Percentiles rank a stretch among this genome's conserved stretches.
phyloP scores from a whole-genome alignment of 2,888 invertebrate species.

The Coelinius sp. region DNA sequence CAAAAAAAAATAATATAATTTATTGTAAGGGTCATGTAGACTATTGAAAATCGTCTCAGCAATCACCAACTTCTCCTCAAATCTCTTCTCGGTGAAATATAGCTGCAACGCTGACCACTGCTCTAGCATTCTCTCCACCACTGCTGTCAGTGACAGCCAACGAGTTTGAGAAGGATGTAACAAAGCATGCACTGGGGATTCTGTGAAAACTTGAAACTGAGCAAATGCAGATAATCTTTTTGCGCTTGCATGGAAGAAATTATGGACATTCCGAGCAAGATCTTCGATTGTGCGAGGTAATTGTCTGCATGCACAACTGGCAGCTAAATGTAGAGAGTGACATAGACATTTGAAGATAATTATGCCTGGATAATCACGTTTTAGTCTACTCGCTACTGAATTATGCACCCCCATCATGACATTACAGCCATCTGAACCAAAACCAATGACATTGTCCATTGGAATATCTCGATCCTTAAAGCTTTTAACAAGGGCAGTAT shows the following conservation, averaged over 20 bases:
- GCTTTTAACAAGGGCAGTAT: background rate
- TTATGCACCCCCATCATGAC: background rate
- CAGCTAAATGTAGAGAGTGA: slow-evolving; percentile 58
- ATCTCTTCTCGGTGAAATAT: slow-evolving; percentile 27
- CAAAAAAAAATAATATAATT: slow-evolving; percentile 40
- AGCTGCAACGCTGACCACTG: slow-evolving; percentile 33
- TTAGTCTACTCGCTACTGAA: background rate
- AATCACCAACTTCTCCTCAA: slow-evolving; percentile 30
- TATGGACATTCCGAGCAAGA: slow-evolving; percentile 54
- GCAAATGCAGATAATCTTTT: slow-evolving; percentile 51
- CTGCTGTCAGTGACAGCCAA: slow-evolving; percentile 56
- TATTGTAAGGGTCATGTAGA: slow-evolving; percentile 37
- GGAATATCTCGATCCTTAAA: background rate
- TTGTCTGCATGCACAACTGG: slow-evolving; percentile 54
- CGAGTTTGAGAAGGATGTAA: slow-evolving; percentile 54
- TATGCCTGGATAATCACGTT: background rate
- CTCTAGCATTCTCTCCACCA: slow-evolving; percentile 39
- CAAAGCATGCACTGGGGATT: slow-evolving; percentile 54
- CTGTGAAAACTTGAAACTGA: slow-evolving; percentile 54
- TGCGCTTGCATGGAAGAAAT: slow-evolving; percentile 53
- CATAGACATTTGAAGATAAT: slow-evolving; percentile 50
- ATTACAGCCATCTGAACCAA: background rate
- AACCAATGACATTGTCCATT: slow-evolving; percentile 3
- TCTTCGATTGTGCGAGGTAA: slow-evolving; percentile 55
- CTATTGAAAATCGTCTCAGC: slow-evolving; percentile 31